These are phyloP conservation scores for Ailurus styani DNA, from an alignment of 2,113 vertebrate genomes.

Conservation along the genomic window DNA sequence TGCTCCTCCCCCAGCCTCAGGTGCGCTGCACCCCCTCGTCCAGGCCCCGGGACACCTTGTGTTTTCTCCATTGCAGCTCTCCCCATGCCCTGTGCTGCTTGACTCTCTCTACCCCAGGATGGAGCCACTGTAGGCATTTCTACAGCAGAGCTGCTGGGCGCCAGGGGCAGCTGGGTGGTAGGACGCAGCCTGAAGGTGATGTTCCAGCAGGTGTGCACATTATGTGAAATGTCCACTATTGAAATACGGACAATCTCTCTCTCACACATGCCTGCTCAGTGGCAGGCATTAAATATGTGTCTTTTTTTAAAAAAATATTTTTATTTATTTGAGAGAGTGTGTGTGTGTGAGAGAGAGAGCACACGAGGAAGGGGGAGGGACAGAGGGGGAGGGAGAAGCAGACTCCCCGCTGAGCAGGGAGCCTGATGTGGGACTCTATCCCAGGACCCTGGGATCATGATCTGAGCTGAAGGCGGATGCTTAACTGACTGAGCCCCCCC, in stretches of 20 bases:
- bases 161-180: neutral
- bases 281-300: neutral
- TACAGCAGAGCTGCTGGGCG: accelerated
- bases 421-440: no score
- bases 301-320: neutral
- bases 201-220: accelerated
- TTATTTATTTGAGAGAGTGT: no score
- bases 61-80: no score
- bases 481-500: no score
- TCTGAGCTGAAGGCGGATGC: no score
- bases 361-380: no score
- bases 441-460: no score
- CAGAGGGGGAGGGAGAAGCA: no score
- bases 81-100: neutral
- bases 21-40: neutral
- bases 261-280: no score
- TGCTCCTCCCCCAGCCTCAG: accelerated
- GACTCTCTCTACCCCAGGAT: neutral
- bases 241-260: neutral
- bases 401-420: no score
- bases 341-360: no score
- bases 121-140: neutral
- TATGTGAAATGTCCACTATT: accelerated
- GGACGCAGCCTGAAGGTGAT: no score
- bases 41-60: accelerated